These are phyloP conservation scores for Cossypha polioptera DNA, from an alignment of 2,797 vertebrate genomes.

Conservation along the genomic window DNA sequence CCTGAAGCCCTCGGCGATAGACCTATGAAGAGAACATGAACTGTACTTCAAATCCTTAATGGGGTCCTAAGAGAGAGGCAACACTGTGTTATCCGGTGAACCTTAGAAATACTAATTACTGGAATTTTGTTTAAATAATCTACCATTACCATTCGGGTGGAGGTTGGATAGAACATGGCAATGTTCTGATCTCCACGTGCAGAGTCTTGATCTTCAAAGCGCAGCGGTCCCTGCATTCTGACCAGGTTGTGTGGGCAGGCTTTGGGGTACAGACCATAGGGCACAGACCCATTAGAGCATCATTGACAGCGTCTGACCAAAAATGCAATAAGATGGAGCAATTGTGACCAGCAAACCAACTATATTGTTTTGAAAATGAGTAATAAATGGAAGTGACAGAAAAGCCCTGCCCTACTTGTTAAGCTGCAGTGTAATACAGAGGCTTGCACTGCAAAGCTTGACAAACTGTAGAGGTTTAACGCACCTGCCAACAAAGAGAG, in stretches of 20 bases:
- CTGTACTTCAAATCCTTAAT: slow-evolving; percentile 73
- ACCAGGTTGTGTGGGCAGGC: slow-evolving; percentile 86
- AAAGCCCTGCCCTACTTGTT: slow-evolving; percentile 87
- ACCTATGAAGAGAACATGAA: slow-evolving; percentile 83
- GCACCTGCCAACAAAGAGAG: slow-evolving; percentile 88
- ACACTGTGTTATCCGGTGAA: slow-evolving; percentile 83
- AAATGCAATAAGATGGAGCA: slow-evolving; percentile 87
- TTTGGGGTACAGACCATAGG: slow-evolving; percentile 89
- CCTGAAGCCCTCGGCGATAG: slow-evolving; percentile 95
- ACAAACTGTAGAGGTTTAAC: slow-evolving; percentile 86
- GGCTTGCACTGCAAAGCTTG: slow-evolving; percentile 88
- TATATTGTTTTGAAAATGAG: slow-evolving; percentile 80
- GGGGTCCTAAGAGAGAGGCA: slow-evolving; percentile 78
- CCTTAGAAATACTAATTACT: slow-evolving; percentile 86
- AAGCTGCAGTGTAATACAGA: slow-evolving; percentile 87
- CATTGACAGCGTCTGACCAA: slow-evolving; percentile 87
- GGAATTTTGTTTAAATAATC: slow-evolving; percentile 89
- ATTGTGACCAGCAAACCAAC: slow-evolving; percentile 84
- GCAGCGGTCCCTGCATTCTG: slow-evolving; percentile 86
- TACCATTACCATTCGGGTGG: slow-evolving; percentile 88
- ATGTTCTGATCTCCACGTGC: slow-evolving; percentile 89
- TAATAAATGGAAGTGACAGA: slow-evolving; percentile 82
- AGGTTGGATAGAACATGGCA: slow-evolving; percentile 88
- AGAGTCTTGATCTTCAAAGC: slow-evolving; percentile 88
- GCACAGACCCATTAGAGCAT: slow-evolving; percentile 89